phyloP scores from a whole-genome alignment of 2,113 vertebrate genomes.

The Stigmatopora argus region DNA sequence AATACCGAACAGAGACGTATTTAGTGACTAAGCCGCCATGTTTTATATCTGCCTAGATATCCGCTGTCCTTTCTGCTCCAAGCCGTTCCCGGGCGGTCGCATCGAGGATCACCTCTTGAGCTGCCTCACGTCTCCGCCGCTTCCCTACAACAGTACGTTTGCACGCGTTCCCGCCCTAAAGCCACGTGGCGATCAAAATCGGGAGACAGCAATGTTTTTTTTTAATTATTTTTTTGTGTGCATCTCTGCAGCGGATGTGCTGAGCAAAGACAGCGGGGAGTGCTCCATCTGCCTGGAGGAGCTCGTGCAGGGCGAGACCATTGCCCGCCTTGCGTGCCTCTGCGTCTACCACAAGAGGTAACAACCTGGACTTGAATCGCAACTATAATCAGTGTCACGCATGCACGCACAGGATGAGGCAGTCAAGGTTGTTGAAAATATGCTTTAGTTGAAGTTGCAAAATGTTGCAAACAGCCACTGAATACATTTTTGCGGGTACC shows the following conservation, averaged over 20 bases:
- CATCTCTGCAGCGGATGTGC: constrained; percentile 67
- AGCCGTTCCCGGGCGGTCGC: constrained; percentile 70
- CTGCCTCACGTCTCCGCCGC: constrained; percentile 73
- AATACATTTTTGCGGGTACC: neutral
- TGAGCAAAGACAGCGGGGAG: constrained; percentile 75
- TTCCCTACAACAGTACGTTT: constrained; percentile 74
- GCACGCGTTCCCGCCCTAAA: neutral
- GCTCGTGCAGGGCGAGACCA: constrained; percentile 72
- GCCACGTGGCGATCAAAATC: neutral
- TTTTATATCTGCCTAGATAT: constrained; percentile 52
- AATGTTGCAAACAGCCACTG: neutral
- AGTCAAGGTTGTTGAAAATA: neutral
- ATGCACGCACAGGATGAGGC: neutral
- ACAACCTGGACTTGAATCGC: neutral
- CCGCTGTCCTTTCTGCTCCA: constrained; percentile 76
- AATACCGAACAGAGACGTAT: no score
- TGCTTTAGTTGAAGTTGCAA: neutral
- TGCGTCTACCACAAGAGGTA: constrained; percentile 79
- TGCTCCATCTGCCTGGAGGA: constrained; percentile 77
- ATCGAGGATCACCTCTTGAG: constrained; percentile 76
- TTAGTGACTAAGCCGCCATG: neutral
- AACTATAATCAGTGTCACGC: neutral
- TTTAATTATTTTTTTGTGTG: neutral
- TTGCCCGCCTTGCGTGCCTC: constrained; percentile 74
- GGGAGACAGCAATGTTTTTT: neutral